A percentile compares a stretch with the other conserved stretches of the same genome.
phyloP scores from a whole-genome alignment of 1,140 invertebrate species.

The Leguminivora glycinivorella region DNA sequence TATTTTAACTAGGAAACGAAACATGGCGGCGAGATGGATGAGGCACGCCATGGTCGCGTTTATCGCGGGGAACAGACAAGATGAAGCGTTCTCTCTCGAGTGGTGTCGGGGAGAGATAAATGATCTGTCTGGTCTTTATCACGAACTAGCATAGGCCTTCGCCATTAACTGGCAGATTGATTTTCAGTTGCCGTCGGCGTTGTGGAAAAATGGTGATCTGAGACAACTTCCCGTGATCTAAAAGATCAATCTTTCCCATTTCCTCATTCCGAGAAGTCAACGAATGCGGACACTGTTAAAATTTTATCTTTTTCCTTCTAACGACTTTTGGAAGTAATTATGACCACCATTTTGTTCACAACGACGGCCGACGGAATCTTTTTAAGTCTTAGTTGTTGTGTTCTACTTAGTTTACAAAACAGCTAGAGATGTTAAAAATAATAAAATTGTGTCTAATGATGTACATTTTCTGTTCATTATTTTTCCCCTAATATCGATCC shows the following conservation, averaged over 20 bases:
- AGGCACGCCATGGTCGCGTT: background rate
- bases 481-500: background rate
- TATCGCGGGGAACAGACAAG: background rate
- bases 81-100: slow-evolving; percentile 4
- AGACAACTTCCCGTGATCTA: background rate
- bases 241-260: too few relatives aligned
- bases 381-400: background rate
- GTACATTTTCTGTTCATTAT: background rate
- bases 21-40: background rate
- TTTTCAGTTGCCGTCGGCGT: background rate
- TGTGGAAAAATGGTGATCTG: background rate
- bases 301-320: background rate
- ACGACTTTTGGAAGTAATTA: background rate
- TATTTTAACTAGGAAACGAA: slow-evolving; percentile 25
- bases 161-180: background rate
- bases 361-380: background rate
- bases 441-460: background rate
- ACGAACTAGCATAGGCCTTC: background rate
- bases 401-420: background rate
- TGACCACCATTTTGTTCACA: background rate
- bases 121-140: slow-evolving; percentile 9
- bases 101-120: slow-evolving; percentile 1
- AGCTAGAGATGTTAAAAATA: background rate
- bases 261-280: background rate
- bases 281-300: background rate